A percentile compares a stretch with the other conserved stretches of the same genome.
These are phyloP conservation scores for Pseudotriccus pelzelni DNA, from an alignment of 2,797 vertebrate genomes.

Conservation along the genomic window DNA sequence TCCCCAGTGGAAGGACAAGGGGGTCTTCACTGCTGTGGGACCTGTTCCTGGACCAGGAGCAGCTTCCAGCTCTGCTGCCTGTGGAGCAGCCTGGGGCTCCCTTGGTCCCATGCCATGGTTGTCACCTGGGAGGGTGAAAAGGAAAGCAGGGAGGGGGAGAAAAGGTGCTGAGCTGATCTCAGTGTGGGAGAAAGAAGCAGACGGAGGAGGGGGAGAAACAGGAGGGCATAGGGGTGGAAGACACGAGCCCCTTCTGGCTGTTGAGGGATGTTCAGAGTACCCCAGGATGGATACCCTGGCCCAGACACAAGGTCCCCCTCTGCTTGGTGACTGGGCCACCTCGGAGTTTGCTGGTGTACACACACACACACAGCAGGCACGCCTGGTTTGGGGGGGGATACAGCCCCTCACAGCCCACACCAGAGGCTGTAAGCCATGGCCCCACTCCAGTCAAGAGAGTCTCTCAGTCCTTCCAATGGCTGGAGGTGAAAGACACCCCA, in stretches of 20 bases:
- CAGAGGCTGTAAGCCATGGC: fast-evolving
- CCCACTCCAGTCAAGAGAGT: not conserved
- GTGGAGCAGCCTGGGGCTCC: fast-evolving
- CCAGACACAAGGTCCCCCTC: not conserved
- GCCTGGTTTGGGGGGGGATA: fast-evolving
- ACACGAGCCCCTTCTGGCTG: fast-evolving
- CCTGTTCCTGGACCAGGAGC: not conserved
- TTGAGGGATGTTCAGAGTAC: not conserved
- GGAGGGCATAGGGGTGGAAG: not conserved
- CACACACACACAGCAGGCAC: no score
- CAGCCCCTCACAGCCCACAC: not conserved
- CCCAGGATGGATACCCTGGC: fast-evolving
- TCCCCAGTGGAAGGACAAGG: no score
- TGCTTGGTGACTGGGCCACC: fast-evolving
- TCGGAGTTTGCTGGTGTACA: not conserved
- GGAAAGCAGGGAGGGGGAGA: not conserved
- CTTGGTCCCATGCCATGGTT: not conserved
- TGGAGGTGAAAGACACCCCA: no score
- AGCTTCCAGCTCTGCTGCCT: not conserved
- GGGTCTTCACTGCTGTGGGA: not conserved
- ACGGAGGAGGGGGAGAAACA: not conserved
- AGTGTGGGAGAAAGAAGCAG: fast-evolving
- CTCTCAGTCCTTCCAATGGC: fast-evolving
- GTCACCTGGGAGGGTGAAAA: not conserved
- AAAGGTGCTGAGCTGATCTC: not conserved